phyloP scores from a whole-genome alignment of 2,888 invertebrate species.

The Monochamus alternatus region DNA sequence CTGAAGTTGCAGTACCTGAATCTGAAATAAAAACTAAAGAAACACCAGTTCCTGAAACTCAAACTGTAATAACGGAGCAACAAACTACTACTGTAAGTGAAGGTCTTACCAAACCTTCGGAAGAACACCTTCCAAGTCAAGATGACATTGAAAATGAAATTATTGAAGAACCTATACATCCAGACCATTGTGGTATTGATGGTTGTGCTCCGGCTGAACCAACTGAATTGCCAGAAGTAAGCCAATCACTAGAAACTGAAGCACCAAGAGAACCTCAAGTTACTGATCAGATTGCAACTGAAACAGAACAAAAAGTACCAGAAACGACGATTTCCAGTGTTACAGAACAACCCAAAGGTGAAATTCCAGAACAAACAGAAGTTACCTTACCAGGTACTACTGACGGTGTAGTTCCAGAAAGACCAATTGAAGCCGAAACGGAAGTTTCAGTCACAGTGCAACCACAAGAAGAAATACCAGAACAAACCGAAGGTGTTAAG shows the following conservation, averaged over 20 bases:
- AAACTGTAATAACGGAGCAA: not conserved
- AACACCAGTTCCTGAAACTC: not conserved
- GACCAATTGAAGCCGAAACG: conserved; percentile 1
- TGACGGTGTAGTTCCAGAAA: not conserved
- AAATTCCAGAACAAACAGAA: not conserved
- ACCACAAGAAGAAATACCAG: not conserved
- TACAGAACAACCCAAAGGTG: not conserved
- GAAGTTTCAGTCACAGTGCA: not conserved
- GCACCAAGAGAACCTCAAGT: not conserved
- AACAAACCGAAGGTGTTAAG: conserved; percentile 6
- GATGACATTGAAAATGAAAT: conserved; percentile 32
- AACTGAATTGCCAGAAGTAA: conserved; percentile 1
- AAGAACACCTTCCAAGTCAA: conserved; percentile 24
- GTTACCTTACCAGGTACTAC: not conserved
- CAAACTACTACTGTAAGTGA: conserved; percentile 14
- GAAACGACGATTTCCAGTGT: not conserved
- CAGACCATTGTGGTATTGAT: conserved; percentile 46
- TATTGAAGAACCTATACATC: conserved; percentile 33
- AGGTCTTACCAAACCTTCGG: conserved; percentile 4
- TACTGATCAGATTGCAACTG: conserved; percentile 5
- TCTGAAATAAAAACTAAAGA: conserved; percentile 1
- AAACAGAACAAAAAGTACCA: not conserved
- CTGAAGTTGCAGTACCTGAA: not conserved
- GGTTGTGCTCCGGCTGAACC: conserved; percentile 41
- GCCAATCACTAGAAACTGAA: not conserved